Evolutionary conservation across 2,888 invertebrate species (phyloP), one percentile per base, ranked within the genome.

Genomic region (Dolichopus griseipennis): DNA sequence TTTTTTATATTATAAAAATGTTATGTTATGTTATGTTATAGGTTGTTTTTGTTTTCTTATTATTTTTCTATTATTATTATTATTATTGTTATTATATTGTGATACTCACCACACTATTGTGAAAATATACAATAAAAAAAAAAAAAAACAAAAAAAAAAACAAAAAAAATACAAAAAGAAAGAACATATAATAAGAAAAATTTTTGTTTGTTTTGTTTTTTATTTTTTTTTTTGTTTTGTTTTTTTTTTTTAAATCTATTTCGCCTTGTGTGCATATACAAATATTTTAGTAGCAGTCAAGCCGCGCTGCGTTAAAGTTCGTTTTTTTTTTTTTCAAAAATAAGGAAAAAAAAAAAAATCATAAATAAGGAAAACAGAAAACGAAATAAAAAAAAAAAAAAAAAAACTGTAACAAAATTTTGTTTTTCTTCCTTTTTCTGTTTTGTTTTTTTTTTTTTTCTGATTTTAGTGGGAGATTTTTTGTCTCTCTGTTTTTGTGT

Each of bases 231-330:
- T 43, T 43, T 10, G 7, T 37, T 8, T 43, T 18, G 9, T 52
- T 52, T 52, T 52, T 9, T 52, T 52, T 52, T 52, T 52, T 52
- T 4, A 18, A 52, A 52, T 52, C 18, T 52, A 52, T 52, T 52
- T 52, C 18, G 52, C 27, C 27, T 52, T 52, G 52, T 18, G 18
- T n/a, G 4, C 1, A 52, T 6, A 15, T 7, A 43, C 43, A 68
- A 41, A 43, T 43, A 43, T 69, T 65, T 69, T 66, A 69, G 69
- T 69, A 68, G 69, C 69, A 69, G 69, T 69, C 69, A 66, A 66
- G 68, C 64, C 69, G 69, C 69, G 69, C 69, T 69, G 69, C 69
- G 69, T 68, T 68, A 68, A 69, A 66, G 69, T 69, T 52, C 41
- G 52, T 18, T 52, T 1, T 52, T 52, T 9, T n/a, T n/a, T n/a